Evolutionary conservation across 2,113 vertebrate species (phyloP), one percentile per base, ranked within the genome.

Genomic region (Myotis yumanensis): DNA sequence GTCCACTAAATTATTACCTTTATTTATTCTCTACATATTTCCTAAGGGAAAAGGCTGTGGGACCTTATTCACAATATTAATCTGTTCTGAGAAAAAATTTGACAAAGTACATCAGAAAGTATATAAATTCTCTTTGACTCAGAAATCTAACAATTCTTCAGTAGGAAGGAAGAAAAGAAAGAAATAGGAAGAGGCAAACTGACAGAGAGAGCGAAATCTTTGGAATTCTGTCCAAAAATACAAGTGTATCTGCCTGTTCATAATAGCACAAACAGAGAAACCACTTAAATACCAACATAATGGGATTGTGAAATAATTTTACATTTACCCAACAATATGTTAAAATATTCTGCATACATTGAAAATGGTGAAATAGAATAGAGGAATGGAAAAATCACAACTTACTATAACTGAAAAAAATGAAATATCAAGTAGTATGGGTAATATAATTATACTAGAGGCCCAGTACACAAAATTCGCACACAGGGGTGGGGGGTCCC

Each of bases 1-100:
- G 9, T 35, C 35, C 6, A 57, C 64, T 52, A 69, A 37, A 57
- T 43, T 80, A 57, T 37, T 66, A 66, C 12, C 23, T 76, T 79
- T 46, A 64, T n/a, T 90, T 85, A 85, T 69, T 77, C 79, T 85
- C 37, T 88, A 95, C 95, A 95, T 83, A 84, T 85, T 93, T 92
- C 28, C 4, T 40, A 72, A 86, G 30, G 28, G 77, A 71, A 87
- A 96, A 82, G 30, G 17, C 6, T 8, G 3, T 77, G 9, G 69
- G 23, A 69, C 0, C 40, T 90, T 79, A 86, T 43, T 86, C 10
- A 71, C 7, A 66, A 57, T 20, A n/a, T 64, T 86, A 72, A 84
- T 51, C n/a, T 46, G 76, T 95, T 54, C 54, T 18, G 28, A 66
- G 75, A 86, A 91, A 88, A 14, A 37, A 22, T 3, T 79, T 69